Evolutionary conservation across 2,888 invertebrate species (phyloP).

Genomic region (Diloba caeruleocephala): DNA sequence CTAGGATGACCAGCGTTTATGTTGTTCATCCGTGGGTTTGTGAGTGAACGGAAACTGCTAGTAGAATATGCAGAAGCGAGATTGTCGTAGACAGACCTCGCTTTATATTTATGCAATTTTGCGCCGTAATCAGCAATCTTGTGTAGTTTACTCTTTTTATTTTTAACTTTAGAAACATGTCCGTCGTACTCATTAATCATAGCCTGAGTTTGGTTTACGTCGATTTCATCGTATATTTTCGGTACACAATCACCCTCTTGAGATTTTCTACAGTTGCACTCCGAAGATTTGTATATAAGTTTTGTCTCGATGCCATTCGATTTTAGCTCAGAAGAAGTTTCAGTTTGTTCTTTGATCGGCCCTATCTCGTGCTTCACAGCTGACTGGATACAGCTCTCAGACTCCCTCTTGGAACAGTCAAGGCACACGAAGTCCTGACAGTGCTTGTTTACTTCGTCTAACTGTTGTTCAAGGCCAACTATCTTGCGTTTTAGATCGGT

Average conservation of each 20-base stretch:
- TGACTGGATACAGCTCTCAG: constrained; percentile 41
- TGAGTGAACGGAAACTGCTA: constrained; percentile 69
- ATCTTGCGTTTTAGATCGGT: constrained; percentile 78
- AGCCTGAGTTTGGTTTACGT: constrained; percentile 29
- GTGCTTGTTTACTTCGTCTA: constrained; percentile 71
- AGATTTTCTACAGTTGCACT: constrained; percentile 58
- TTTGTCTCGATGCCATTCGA: constrained; percentile 61
- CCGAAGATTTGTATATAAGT: constrained; percentile 67
- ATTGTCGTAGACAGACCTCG: constrained; percentile 60
- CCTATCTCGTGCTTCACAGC: constrained; percentile 43
- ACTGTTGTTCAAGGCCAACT: constrained; percentile 70
- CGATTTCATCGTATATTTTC: constrained; percentile 44
- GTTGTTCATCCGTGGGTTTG: constrained; percentile 51
- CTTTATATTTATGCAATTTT: constrained; percentile 59
- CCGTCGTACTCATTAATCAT: constrained; percentile 34
- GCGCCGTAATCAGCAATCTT: constrained; percentile 40
- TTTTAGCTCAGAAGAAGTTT: constrained; percentile 45
- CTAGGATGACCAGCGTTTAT: constrained; percentile 30
- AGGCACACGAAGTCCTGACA: constrained; percentile 64
- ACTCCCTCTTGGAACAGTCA: constrained; percentile 57
- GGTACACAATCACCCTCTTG: constrained; percentile 57
- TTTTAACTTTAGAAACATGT: constrained; percentile 46
- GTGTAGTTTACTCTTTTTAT: constrained; percentile 60
- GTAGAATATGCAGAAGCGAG: constrained; percentile 59
- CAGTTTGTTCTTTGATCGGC: constrained; percentile 45